These are phyloP conservation scores for Trypoxylon attenuatum DNA, from an alignment of 2,888 invertebrate genomes.

Conservation along the genomic window DNA sequence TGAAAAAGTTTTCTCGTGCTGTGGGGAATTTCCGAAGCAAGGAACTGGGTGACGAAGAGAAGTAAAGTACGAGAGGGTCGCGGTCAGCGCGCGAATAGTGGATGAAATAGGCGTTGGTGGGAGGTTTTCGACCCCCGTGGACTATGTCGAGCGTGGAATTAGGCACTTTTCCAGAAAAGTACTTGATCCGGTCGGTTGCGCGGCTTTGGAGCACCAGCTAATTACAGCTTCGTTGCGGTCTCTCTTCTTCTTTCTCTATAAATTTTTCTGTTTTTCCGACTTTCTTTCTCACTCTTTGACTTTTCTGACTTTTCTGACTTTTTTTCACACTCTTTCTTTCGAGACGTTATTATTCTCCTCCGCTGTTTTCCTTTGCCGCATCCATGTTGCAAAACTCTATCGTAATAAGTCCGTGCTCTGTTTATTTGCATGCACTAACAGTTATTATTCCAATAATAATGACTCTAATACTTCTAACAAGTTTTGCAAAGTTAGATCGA, in stretches of 20 bases:
- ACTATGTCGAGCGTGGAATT: constrained; percentile 50
- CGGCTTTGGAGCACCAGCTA: constrained; percentile 45
- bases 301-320: background rate
- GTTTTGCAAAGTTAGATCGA: no score
- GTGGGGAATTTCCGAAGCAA: no score
- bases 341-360: no score
- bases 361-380: background rate
- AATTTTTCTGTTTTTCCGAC: background rate
- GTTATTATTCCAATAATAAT: no score
- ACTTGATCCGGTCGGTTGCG: constrained; percentile 48
- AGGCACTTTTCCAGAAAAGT: constrained; percentile 54
- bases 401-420: background rate
- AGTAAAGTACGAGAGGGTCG: background rate
- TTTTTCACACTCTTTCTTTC: background rate
- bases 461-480: no score
- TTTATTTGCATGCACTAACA: no score
- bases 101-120: no score
- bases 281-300: background rate
- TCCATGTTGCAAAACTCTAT: no score
- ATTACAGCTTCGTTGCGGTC: constrained; percentile 36
- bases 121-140: constrained; percentile 19
- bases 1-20: no score
- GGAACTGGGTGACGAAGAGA: constrained; percentile 3
- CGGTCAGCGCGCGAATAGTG: no score
- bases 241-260: background rate